Percentiles rank a stretch among this genome's conserved stretches.
These are phyloP conservation scores for Drosophila santomea DNA, from an alignment of 1,140 invertebrate species.

Conservation along the genomic window DNA sequence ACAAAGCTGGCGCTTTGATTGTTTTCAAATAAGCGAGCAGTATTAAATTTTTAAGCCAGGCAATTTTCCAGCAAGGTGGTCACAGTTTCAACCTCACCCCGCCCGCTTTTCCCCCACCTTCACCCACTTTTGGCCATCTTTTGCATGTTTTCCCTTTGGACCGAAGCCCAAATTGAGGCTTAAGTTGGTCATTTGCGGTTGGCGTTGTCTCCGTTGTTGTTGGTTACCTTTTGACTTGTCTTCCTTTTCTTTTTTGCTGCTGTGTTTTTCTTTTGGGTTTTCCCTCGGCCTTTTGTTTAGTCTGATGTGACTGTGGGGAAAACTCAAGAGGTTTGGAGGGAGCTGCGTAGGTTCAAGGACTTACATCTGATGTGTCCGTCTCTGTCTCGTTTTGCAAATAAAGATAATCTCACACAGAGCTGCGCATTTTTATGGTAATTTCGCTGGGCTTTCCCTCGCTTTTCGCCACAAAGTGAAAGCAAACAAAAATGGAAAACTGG, in stretches of 20 bases:
- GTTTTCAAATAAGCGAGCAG: slow-evolving; percentile 58
- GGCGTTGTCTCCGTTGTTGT: slow-evolving; percentile 34
- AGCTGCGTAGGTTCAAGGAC: slow-evolving; percentile 66
- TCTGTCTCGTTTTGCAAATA: slow-evolving; percentile 55
- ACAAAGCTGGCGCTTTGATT: slow-evolving; percentile 49
- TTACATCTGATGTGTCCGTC: slow-evolving; percentile 55
- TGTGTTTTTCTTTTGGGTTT: slow-evolving; percentile 22
- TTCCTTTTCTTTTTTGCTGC: slow-evolving; percentile 15
- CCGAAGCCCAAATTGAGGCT: slow-evolving; percentile 43
- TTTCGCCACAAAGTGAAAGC: slow-evolving; percentile 32
- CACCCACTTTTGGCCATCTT: neutral
- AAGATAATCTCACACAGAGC: slow-evolving; percentile 72
- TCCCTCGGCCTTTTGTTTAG: slow-evolving; percentile 40
- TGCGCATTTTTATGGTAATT: slow-evolving; percentile 82
- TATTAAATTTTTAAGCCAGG: slow-evolving; percentile 56
- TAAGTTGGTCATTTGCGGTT: slow-evolving; percentile 58
- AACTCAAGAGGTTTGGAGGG: slow-evolving; percentile 19
- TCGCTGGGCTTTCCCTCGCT: slow-evolving; percentile 20
- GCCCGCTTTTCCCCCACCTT: neutral
- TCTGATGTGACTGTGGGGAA: slow-evolving; percentile 54
- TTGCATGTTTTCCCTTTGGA: slow-evolving; percentile 20
- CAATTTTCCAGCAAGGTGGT: slow-evolving; percentile 52
- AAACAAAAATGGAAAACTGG: slow-evolving; percentile 47
- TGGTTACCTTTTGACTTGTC: slow-evolving; percentile 43
- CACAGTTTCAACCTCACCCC: slow-evolving; percentile 10